Percentiles rank a stretch among this genome's conserved stretches.
Conservation (phyloP, 2,113 vertebrate species). For the Eubucco bourcierii region DNA sequence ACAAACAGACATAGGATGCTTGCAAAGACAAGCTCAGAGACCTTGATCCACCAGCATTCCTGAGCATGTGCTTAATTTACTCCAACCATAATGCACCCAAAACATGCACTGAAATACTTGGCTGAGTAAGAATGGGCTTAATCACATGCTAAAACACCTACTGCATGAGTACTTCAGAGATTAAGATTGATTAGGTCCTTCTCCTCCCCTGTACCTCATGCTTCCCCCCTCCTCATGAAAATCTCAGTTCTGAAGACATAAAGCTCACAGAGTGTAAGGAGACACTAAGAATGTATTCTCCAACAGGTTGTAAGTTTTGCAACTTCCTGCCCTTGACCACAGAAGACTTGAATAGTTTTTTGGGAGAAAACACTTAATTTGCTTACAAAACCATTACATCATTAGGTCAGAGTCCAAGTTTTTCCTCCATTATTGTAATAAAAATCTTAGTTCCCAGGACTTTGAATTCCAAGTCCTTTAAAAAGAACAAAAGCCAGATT, state of each 20-base stretch:
- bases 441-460: neutral
- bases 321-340: neutral
- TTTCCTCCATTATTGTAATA: neutral
- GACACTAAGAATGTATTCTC: neutral
- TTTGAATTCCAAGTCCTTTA: neutral
- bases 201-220: neutral
- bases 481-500: constrained; percentile 33
- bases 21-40: neutral
- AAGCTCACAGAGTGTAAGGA: neutral
- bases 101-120: neutral
- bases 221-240: neutral
- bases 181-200: constrained; percentile 38
- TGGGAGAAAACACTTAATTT: neutral
- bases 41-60: constrained; percentile 14
- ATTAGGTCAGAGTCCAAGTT: neutral
- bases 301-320: neutral
- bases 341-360: neutral
- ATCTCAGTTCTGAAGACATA: neutral
- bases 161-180: constrained; percentile 29
- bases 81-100: neutral
- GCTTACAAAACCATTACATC: neutral
- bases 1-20: neutral
- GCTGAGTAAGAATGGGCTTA: constrained; percentile 6
- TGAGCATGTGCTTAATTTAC: neutral
- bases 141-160: constrained; percentile 35